Percentiles rank a stretch among this genome's conserved stretches.
Conservation (phyloP, 1,140 invertebrate species). For the Orchesella cincta region DNA sequence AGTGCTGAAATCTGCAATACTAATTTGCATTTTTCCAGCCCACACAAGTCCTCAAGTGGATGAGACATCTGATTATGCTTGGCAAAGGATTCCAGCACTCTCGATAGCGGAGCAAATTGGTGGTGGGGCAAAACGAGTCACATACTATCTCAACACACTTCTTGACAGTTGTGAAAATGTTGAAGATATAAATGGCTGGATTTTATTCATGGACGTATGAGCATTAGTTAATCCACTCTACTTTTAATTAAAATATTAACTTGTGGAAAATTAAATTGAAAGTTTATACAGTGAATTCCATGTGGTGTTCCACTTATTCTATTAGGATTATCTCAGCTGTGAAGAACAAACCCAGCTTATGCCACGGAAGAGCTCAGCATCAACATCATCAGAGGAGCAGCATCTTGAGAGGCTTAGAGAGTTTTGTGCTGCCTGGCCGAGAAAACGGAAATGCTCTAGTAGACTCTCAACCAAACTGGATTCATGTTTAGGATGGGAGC, state of each 20-base stretch:
- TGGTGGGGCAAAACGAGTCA: not conserved
- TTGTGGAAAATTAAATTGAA: too few relatives aligned
- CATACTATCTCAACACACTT: not conserved
- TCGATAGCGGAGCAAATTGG: not conserved
- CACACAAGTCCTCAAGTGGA: too few relatives aligned
- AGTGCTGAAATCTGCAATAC: too few relatives aligned
- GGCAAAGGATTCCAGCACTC: too few relatives aligned
- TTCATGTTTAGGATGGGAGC: not conserved
- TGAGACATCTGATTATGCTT: too few relatives aligned
- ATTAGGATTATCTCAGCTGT: conserved; percentile 6
- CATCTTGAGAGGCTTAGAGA: not conserved
- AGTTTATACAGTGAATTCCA: too few relatives aligned
- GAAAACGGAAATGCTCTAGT: not conserved
- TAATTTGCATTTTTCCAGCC: too few relatives aligned
- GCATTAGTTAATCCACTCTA: too few relatives aligned
- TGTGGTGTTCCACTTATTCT: not conserved
- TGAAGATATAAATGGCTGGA: not conserved
- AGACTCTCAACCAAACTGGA: not conserved
- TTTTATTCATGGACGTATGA: conserved; percentile 12
- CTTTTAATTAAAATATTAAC: not conserved
- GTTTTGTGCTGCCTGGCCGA: conserved; percentile 1
- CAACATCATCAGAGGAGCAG: not conserved
- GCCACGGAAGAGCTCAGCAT: conserved; percentile 3
- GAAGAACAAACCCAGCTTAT: not conserved
- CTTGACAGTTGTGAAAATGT: conserved; percentile 1